phyloP scores from a whole-genome alignment of 2,113 vertebrate genomes.

The Muntiacus reevesi region DNA sequence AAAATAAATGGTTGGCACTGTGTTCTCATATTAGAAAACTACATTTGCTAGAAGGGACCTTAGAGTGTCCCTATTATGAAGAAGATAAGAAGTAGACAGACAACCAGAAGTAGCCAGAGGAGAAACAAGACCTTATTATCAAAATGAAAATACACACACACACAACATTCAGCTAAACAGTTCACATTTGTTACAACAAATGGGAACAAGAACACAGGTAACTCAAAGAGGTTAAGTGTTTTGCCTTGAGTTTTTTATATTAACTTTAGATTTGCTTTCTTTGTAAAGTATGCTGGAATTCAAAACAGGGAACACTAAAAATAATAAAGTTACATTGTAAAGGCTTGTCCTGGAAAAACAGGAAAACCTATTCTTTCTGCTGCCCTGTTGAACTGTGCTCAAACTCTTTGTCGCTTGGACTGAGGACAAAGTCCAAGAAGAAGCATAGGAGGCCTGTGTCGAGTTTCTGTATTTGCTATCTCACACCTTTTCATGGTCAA shows the following conservation, averaged over 20 bases:
- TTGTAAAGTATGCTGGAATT: neutral
- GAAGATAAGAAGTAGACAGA: neutral
- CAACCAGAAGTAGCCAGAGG: neutral
- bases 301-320: constrained; percentile 5
- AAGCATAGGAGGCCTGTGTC: neutral
- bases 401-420: neutral
- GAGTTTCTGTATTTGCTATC: neutral
- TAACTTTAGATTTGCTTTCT: neutral
- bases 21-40: neutral
- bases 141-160: neutral
- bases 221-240: neutral
- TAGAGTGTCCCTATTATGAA: neutral
- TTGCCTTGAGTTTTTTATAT: neutral
- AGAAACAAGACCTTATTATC: neutral
- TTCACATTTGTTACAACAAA: neutral
- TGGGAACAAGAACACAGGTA: neutral
- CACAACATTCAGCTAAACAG: neutral
- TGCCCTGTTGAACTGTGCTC: neutral
- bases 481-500: neutral
- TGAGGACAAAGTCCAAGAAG: neutral
- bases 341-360: constrained; percentile 14
- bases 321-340: constrained; percentile 13
- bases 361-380: neutral
- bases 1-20: neutral
- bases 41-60: neutral